Percentiles rank a stretch among this genome's conserved stretches.
These are phyloP conservation scores for Arvicanthis niloticus DNA, from an alignment of 2,113 vertebrate species.

Conservation along the genomic window DNA sequence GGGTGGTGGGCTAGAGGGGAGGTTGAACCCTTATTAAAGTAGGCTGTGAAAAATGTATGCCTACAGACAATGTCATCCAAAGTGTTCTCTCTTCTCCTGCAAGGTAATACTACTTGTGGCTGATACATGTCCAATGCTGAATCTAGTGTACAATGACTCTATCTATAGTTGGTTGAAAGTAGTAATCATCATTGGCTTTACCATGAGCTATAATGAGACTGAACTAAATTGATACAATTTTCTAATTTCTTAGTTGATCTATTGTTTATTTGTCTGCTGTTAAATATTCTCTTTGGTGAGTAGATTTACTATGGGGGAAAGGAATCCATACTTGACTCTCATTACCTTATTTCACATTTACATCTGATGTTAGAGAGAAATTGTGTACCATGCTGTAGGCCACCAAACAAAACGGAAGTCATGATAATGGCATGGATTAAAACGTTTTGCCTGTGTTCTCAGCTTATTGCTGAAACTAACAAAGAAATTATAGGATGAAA, in stretches of 20 bases:
- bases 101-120: neutral
- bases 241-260: neutral
- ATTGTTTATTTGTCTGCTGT: neutral
- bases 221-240: neutral
- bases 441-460: neutral
- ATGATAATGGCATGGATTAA: constrained; percentile 1
- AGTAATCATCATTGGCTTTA: neutral
- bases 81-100: neutral
- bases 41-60: too few species aligned
- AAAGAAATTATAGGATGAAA: constrained; percentile 26
- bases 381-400: neutral
- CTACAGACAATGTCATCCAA: neutral
- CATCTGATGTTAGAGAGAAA: constrained; percentile 21
- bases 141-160: neutral
- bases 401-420: neutral
- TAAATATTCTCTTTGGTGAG: neutral
- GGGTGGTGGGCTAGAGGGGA: too few species aligned
- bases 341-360: constrained; percentile 53
- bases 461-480: neutral
- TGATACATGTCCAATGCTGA: neutral
- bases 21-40: too few species aligned
- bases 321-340: neutral
- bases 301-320: neutral
- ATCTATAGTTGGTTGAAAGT: neutral
- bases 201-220: neutral